A percentile compares a stretch with the other conserved stretches of the same genome.
Evolutionary conservation across 2,888 invertebrate species (phyloP).

Genomic region (Patella pellucida): DNA sequence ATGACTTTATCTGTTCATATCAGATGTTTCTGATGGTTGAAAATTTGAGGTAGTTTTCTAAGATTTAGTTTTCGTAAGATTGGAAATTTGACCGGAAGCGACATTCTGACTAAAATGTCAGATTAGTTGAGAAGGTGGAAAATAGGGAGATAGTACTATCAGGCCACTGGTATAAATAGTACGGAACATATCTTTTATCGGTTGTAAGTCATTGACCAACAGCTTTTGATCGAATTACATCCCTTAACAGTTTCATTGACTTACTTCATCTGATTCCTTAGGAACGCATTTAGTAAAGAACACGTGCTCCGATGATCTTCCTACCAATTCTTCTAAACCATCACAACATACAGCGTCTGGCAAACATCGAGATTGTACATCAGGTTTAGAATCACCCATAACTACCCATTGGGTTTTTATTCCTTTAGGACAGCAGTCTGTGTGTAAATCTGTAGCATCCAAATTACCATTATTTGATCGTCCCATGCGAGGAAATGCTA

Average conservation of each 20-base stretch:
- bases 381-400: not conserved
- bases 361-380: not conserved
- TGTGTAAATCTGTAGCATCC: not conserved
- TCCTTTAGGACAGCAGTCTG: not conserved
- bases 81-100: no score
- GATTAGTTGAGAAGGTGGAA: no score
- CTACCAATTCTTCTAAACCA: constrained; percentile 4
- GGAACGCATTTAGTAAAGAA: not conserved
- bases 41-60: no score
- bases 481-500: not conserved
- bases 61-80: no score
- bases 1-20: no score
- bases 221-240: no score
- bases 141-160: no score
- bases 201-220: no score
- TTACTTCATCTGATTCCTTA: not conserved
- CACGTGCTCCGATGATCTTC: not conserved
- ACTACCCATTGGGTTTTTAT: not conserved
- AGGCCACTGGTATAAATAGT: no score
- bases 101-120: no score
- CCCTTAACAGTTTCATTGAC: not conserved
- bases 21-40: no score
- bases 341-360: not conserved
- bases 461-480: not conserved
- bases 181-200: no score